Percentiles rank a stretch among this genome's conserved stretches.
phyloP scores from a whole-genome alignment of 2,888 invertebrate genomes.

The Caenorhabditis sp. region DNA sequence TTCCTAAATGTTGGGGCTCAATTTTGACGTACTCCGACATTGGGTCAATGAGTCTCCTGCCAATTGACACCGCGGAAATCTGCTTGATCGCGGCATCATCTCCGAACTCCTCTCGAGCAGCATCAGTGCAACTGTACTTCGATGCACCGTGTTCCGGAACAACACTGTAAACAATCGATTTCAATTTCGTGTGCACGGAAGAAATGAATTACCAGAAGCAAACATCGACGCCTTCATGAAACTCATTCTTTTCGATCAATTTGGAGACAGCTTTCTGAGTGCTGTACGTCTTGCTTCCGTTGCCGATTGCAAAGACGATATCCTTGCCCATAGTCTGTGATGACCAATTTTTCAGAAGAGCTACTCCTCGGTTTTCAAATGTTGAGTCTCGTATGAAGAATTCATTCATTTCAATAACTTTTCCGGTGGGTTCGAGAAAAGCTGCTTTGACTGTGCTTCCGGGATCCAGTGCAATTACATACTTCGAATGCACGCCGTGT shows the following conservation, averaged over 20 bases:
- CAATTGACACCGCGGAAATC: constrained; percentile 86
- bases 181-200: neutral
- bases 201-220: constrained; percentile 39
- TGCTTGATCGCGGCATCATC: constrained; percentile 32
- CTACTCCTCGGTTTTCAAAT: constrained; percentile 71
- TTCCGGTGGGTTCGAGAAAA: constrained; percentile 86
- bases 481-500: constrained; percentile 88
- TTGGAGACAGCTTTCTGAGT: constrained; percentile 49
- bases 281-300: constrained; percentile 56
- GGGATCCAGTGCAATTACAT: constrained; percentile 92
- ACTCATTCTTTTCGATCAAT: constrained; percentile 31
- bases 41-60: constrained; percentile 93
- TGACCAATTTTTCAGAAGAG: constrained; percentile 86
- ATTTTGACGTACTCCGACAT: constrained; percentile 94
- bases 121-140: constrained; percentile 93
- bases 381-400: constrained; percentile 87
- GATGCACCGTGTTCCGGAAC: constrained; percentile 94
- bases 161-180: constrained; percentile 87
- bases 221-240: constrained; percentile 23
- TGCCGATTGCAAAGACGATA: constrained; percentile 88
- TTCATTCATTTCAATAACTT: constrained; percentile 88
- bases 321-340: constrained; percentile 86
- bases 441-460: constrained; percentile 89
- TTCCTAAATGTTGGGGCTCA: constrained; percentile 93
- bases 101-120: constrained; percentile 87